phyloP scores from a whole-genome alignment of 2,113 vertebrate species.

The Poecilia latipinna region DNA sequence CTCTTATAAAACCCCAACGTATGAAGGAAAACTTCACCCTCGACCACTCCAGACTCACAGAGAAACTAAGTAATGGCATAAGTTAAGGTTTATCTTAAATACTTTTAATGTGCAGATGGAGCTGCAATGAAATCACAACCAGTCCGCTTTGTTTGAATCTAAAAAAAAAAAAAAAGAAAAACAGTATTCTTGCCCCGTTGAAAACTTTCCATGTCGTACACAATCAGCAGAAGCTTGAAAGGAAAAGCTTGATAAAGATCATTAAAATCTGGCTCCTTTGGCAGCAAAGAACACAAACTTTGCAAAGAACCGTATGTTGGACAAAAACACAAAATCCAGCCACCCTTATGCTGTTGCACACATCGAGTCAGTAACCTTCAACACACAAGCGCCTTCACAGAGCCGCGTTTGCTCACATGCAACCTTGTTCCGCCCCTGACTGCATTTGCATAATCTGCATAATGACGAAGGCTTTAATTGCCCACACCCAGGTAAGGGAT shows the following conservation, averaged over 20 bases:
- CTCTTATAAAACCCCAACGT: background rate
- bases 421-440: constrained; percentile 85
- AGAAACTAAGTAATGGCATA: too few relatives aligned
- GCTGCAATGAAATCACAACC: too few relatives aligned
- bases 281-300: background rate
- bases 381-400: constrained; percentile 30
- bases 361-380: constrained; percentile 1
- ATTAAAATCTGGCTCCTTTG: background rate
- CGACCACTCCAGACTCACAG: too few relatives aligned
- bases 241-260: background rate
- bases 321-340: background rate
- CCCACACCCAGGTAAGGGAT: constrained; percentile 95
- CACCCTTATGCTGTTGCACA: constrained; percentile 37
- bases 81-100: too few relatives aligned
- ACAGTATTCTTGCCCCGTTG: too few relatives aligned
- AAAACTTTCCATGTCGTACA: background rate
- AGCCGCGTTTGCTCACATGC: constrained; percentile 72
- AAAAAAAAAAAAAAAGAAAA: too few relatives aligned
- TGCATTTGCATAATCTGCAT: constrained; percentile 97
- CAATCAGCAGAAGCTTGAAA: background rate
- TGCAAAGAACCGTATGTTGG: background rate
- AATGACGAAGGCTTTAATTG: constrained; percentile 96
- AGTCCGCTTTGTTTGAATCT: too few relatives aligned
- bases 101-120: too few relatives aligned
- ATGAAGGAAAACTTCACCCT: background rate